These are phyloP conservation scores for Equus przewalskii DNA, from an alignment of 2,113 vertebrate species.

Conservation along the genomic window DNA sequence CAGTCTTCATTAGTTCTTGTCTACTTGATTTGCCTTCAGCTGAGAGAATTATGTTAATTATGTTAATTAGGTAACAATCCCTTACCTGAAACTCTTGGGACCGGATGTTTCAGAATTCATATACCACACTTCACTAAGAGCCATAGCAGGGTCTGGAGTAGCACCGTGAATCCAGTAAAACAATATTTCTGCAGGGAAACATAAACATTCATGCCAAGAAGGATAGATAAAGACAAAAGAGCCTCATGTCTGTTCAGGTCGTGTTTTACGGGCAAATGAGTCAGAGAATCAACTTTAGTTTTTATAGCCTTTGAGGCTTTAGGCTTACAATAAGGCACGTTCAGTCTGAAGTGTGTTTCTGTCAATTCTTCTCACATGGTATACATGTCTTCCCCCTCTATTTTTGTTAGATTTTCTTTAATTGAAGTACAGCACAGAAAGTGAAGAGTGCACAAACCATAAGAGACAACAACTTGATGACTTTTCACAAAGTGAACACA, in stretches of 20 bases:
- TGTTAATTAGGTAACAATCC: no score
- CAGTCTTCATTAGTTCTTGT: neutral
- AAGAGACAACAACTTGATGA: neutral
- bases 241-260: neutral
- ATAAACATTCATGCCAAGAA: neutral
- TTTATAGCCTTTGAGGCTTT: neutral
- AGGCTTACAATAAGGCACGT: neutral
- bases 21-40: neutral
- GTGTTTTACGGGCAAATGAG: neutral
- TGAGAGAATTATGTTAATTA: neutral
- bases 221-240: neutral
- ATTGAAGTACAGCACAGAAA: neutral
- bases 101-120: neutral
- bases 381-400: neutral
- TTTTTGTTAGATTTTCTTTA: neutral
- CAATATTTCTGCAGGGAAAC: neutral
- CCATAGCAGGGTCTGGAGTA: neutral
- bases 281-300: neutral
- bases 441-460: neutral
- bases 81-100: neutral
- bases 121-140: neutral
- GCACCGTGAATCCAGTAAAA: neutral
- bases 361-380: neutral
- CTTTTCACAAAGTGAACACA: neutral
- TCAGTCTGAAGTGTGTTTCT: neutral